These are phyloP conservation scores for Pluvialis apricaria DNA, from an alignment of 2,113 vertebrate species.

Conservation along the genomic window DNA sequence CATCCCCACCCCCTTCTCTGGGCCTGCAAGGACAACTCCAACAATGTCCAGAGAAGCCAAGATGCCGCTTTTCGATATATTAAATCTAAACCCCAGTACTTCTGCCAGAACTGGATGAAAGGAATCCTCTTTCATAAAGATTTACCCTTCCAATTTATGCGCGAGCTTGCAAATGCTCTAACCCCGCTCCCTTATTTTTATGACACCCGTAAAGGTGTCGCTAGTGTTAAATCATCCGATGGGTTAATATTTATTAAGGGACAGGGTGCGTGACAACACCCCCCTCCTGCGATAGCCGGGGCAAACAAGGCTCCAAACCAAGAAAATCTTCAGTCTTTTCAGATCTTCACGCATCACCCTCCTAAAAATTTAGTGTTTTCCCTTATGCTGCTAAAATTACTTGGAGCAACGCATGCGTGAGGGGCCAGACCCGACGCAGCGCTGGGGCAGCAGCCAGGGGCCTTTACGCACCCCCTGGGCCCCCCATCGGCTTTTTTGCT, in stretches of 20 bases:
- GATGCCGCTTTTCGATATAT: accelerated
- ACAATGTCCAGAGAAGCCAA: background rate
- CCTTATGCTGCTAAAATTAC: background rate
- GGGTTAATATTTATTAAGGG: background rate
- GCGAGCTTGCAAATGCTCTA: background rate
- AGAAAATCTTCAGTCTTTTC: background rate
- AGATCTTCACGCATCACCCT: background rate
- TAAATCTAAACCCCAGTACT: background rate
- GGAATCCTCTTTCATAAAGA: background rate
- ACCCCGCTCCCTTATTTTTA: background rate
- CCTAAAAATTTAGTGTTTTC: background rate
- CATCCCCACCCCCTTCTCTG: background rate
- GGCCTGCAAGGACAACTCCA: background rate
- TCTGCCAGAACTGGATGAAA: background rate
- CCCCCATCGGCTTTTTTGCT: too few species aligned
- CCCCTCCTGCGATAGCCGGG: background rate
- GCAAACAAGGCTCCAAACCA: background rate
- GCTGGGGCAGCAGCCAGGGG: background rate
- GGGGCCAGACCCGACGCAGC: background rate
- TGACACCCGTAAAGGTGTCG: accelerated
- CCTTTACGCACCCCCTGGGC: background rate
- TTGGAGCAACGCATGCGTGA: accelerated
- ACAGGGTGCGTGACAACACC: background rate
- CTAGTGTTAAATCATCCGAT: background rate
- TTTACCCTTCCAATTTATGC: background rate